These are phyloP conservation scores for Eupithecia insigniata DNA, from an alignment of 2,888 invertebrate species.

Conservation along the genomic window DNA sequence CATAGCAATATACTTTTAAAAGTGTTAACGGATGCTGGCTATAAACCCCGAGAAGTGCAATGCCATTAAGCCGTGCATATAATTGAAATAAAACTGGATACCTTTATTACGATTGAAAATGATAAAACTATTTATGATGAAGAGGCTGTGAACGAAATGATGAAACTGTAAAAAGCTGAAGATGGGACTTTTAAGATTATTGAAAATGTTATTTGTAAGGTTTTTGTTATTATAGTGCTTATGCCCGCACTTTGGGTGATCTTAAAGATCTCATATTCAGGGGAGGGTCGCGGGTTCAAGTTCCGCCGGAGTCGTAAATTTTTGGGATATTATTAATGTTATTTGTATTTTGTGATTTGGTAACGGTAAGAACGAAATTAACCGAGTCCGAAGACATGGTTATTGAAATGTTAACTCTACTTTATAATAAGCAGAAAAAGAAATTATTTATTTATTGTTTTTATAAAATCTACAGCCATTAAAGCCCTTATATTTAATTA, in stretches of 20 bases:
- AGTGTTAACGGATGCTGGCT: not conserved
- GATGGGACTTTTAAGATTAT: not conserved
- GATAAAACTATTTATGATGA: not conserved
- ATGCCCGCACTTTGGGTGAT: too few species aligned
- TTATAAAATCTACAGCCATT: too few species aligned
- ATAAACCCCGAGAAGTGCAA: not conserved
- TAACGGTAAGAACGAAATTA: not conserved
- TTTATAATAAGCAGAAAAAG: too few species aligned
- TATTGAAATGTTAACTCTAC: not conserved
- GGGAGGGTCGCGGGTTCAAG: too few species aligned
- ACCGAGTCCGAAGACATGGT: not conserved
- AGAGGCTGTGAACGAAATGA: not conserved
- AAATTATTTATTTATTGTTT: too few species aligned
- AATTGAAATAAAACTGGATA: not conserved
- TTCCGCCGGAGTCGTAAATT: too few species aligned
- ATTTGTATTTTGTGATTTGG: not conserved
- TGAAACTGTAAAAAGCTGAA: not conserved
- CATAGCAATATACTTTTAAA: not conserved
- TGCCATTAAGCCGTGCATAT: not conserved
- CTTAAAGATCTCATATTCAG: too few species aligned
- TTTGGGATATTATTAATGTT: too few species aligned
- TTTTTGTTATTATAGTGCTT: too few species aligned
- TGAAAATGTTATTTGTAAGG: not conserved
- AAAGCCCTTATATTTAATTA: too few species aligned
- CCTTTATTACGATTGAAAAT: not conserved